A percentile compares a stretch with the other conserved stretches of the same genome.
phyloP scores from a whole-genome alignment of 2,888 invertebrate genomes.

The Tuberolachnus salignus region DNA sequence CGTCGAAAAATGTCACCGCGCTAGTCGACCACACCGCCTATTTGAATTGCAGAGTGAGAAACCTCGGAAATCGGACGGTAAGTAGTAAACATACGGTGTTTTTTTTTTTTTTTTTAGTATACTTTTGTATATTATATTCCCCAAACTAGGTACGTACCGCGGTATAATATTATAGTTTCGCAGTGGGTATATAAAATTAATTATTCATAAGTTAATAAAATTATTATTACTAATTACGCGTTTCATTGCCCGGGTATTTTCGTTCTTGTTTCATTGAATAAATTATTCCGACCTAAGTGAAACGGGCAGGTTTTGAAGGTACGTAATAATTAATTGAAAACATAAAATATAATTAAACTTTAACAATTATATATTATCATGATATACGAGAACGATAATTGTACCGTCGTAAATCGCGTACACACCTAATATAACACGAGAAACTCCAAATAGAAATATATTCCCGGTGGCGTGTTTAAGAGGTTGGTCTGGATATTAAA shows the following conservation, averaged over 20 bases:
- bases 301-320: neutral
- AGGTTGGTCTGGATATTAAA: too few relatives aligned
- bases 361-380: too few relatives aligned
- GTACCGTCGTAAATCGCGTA: too few relatives aligned
- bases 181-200: neutral
- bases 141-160: too few relatives aligned
- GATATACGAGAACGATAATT: too few relatives aligned
- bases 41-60: conserved; percentile 58
- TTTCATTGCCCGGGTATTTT: neutral
- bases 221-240: conserved; percentile 8
- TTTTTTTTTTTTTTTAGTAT: too few relatives aligned
- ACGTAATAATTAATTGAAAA: neutral
- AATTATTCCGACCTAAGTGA: neutral
- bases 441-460: too few relatives aligned
- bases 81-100: conserved; percentile 30
- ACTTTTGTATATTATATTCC: neutral
- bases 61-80: conserved; percentile 58
- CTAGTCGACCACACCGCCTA: conserved; percentile 58
- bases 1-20: conserved; percentile 58
- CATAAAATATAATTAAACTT: neutral
- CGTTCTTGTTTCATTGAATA: neutral
- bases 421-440: too few relatives aligned
- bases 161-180: too few relatives aligned
- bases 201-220: conserved; percentile 22
- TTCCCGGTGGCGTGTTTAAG: too few relatives aligned